Base-by-base conservation (phyloP, 2,888 invertebrate genomes). In the Himalopsyche japonica region DNA sequence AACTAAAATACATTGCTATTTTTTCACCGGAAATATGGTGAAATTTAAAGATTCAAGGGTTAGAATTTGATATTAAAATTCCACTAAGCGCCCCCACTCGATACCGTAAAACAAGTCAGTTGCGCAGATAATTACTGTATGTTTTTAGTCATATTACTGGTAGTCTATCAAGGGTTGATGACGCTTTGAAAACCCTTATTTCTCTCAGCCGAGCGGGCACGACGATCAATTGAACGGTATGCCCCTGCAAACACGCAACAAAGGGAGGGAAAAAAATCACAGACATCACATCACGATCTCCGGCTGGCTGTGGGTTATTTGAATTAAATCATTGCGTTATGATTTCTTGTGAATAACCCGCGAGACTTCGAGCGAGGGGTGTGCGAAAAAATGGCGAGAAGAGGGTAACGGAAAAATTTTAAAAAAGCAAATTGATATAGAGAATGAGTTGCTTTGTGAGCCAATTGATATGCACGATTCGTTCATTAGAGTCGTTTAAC, bases 241-340 rank as follows among this genome's bases (percentile, higher is more conserved):
- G 57, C 57, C 57, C 20, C 24, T 15, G 43, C 43, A 20, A n/a
- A 57, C 57, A 57, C 7, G 20, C n/a, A 57, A 49, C 49, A 49
- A 49, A 32, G 7, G 20, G 57, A 10, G 20, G 57, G n/a, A 57
- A 5, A 57, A 24, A n/a, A n/a, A 20, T 20, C 43, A 57, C 57
- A 8, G 57, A 57, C 57, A 57, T 57, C 57, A 57, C 57, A 57
- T 57, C 57, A 57, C 57, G 20, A 57, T 57, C 57, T 57, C 57
- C 57, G 57, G 20, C 80, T 64, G 80, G 84, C 49, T 80, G 84
- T 82, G 80, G 82, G 84, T 84, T 82, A 84, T 84, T 84, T 82
- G 84, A 84, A 84, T 84, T 79, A 82, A 84, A 84, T 84, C 7
- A 57, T 57, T 80, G 84, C 79, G 84, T 82, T 84, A 82, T 84